Percentiles rank a stretch among this genome's conserved stretches.
Evolutionary conservation across 2,888 invertebrate genomes (phyloP).

Genomic region (Liopterus haemorrhoidalis): DNA sequence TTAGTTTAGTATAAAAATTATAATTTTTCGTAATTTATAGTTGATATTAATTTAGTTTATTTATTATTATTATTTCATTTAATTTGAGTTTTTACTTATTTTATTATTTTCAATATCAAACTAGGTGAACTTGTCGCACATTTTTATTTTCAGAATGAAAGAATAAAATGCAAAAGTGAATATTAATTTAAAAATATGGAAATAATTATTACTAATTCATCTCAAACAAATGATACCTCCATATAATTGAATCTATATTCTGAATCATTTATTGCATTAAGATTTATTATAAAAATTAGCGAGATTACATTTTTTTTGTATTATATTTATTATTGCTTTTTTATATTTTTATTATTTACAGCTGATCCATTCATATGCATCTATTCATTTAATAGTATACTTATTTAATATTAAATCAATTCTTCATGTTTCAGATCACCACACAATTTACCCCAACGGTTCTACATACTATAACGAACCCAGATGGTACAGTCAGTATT

Average conservation of each 20-base stretch:
- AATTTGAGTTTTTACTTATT: not conserved
- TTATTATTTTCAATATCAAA: conserved; percentile 2
- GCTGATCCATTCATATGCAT: not conserved
- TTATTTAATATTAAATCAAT: too few species aligned
- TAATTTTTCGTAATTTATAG: not conserved
- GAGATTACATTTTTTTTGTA: conserved; percentile 10
- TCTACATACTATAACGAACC: conserved; percentile 91
- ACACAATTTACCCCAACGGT: conserved; percentile 82
- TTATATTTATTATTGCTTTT: too few species aligned
- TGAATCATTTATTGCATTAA: conserved; percentile 2
- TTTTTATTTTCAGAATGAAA: too few species aligned
- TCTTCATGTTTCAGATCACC: conserved; percentile 47
- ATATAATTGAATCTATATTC: too few species aligned
- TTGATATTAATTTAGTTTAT: not conserved
- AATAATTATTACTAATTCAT: too few species aligned
- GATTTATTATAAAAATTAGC: not conserved
- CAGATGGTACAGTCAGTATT: conserved; percentile 92
- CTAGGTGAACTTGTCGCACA: not conserved
- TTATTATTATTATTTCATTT: not conserved
- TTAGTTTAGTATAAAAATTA: not conserved
- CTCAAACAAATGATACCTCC: too few species aligned
- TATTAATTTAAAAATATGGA: too few species aligned
- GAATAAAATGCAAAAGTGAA: too few species aligned
- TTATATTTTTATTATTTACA: conserved; percentile 19
- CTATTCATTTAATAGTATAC: not conserved